A percentile compares a stretch with the other conserved stretches of the same genome.
phyloP scores from a whole-genome alignment of 2,888 invertebrate species.

The Aleiodes testaceus region DNA sequence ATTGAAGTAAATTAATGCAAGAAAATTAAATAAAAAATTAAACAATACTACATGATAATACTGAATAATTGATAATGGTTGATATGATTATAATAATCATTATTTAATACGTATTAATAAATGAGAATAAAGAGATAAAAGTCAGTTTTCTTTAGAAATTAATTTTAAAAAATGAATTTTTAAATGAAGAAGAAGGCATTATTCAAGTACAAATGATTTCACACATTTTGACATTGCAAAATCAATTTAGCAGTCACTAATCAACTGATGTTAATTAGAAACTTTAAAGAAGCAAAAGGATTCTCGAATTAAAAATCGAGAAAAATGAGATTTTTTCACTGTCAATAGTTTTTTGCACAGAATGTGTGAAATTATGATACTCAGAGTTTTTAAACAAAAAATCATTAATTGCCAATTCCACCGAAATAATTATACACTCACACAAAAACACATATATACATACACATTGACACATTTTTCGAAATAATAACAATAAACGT shows the following conservation, averaged over 20 bases:
- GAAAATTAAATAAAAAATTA: constrained; percentile 48
- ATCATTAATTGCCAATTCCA: constrained; percentile 1
- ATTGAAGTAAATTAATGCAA: constrained; percentile 44
- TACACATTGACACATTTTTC: constrained; percentile 43
- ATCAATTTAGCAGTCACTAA: too few species aligned
- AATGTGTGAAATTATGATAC: constrained; percentile 8
- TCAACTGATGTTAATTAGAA: too few species aligned
- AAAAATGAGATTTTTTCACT: too few species aligned
- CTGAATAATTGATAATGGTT: constrained; percentile 36
- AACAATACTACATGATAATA: constrained; percentile 44
- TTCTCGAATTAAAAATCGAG: neutral
- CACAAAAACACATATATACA: constrained; percentile 54
- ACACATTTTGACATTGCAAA: neutral
- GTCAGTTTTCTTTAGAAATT: neutral
- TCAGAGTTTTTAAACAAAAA: too few species aligned
- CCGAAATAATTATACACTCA: neutral
- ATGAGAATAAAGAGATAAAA: neutral
- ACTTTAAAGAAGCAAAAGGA: neutral
- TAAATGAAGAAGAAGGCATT: too few species aligned
- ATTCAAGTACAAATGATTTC: neutral
- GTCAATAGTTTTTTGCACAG: neutral
- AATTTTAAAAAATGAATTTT: neutral
- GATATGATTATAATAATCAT: constrained; percentile 20
- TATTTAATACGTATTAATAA: neutral
- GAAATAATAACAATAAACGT: constrained; percentile 59